Conservation (phyloP, 2,888 invertebrate genomes). For the Nymphalis polychloros region DNA sequence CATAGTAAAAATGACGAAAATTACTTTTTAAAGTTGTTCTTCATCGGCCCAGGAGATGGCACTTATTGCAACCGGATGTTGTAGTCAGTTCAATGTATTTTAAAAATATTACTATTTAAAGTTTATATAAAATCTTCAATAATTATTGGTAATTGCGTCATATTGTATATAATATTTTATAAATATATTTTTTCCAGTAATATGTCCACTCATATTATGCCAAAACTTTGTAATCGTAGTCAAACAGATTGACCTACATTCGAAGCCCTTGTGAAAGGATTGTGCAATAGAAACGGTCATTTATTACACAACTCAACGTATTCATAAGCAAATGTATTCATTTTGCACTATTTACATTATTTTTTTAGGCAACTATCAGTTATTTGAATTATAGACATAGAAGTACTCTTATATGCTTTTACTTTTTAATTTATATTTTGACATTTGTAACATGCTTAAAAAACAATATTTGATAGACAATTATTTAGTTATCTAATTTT, state of each 20-base stretch:
- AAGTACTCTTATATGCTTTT: conserved; percentile 48
- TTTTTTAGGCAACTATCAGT: conserved; percentile 50
- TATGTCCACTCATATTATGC: background rate
- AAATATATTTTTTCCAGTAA: background rate
- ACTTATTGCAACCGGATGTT: conserved; percentile 43
- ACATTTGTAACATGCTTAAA: background rate
- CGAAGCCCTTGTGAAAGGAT: conserved; percentile 82
- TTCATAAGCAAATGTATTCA: conserved; percentile 75
- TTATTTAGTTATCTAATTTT: conserved; percentile 29
- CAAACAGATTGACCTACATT: conserved; percentile 81
- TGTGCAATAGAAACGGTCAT: conserved; percentile 82
- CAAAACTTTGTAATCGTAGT: conserved; percentile 60
- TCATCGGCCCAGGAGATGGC: conserved; percentile 42
- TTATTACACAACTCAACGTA: conserved; percentile 79
- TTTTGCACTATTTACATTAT: conserved; percentile 69
- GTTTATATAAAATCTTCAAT: background rate
- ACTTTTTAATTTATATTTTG: conserved; percentile 17
- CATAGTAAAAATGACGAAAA: background rate
- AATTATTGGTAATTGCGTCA: background rate
- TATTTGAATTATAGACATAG: conserved; percentile 46
- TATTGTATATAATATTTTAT: background rate
- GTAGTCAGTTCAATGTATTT: conserved; percentile 24
- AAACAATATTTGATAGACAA: conserved; percentile 14
- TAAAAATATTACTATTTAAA: conserved; percentile 17
- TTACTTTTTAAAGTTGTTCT: background rate